Evolutionary conservation across 2,888 invertebrate species (phyloP).

Genomic region (Furcula furcula): DNA sequence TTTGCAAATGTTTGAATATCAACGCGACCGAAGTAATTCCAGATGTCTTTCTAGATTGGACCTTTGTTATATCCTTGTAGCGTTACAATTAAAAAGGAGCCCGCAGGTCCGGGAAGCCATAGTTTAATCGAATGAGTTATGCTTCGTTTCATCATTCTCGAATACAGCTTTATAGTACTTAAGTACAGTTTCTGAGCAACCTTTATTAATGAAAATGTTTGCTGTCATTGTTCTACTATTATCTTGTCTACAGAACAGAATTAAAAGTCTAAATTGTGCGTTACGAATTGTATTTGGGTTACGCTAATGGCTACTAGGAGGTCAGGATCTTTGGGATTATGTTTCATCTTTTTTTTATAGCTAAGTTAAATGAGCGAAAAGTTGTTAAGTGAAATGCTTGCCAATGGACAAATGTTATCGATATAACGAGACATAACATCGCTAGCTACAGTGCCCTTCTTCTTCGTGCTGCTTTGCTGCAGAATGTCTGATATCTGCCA

Average conservation of each 20-base stretch:
- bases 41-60: slow-evolving; percentile 30
- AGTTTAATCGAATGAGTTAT: slow-evolving; percentile 77
- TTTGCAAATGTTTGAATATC: slow-evolving; percentile 5
- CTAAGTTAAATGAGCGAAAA: too few relatives aligned
- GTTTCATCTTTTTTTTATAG: too few relatives aligned
- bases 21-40: slow-evolving; percentile 1
- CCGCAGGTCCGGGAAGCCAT: slow-evolving; percentile 59
- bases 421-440: too few relatives aligned
- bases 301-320: too few relatives aligned
- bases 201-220: slow-evolving; percentile 61
- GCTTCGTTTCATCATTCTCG: slow-evolving; percentile 57
- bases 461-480: too few relatives aligned
- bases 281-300: slow-evolving; percentile 37
- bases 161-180: slow-evolving; percentile 66
- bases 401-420: too few relatives aligned
- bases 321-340: too few relatives aligned
- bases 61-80: slow-evolving; percentile 13
- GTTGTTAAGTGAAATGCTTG: too few relatives aligned
- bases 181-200: slow-evolving; percentile 48
- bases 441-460: too few relatives aligned
- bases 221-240: slow-evolving; percentile 42
- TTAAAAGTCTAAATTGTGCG: slow-evolving; percentile 44
- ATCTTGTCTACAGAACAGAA: slow-evolving; percentile 25
- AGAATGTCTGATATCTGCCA: too few relatives aligned
- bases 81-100: slow-evolving; percentile 52